phyloP scores from a whole-genome alignment of 2,113 vertebrate genomes.

The Hyperopisus bebe region DNA sequence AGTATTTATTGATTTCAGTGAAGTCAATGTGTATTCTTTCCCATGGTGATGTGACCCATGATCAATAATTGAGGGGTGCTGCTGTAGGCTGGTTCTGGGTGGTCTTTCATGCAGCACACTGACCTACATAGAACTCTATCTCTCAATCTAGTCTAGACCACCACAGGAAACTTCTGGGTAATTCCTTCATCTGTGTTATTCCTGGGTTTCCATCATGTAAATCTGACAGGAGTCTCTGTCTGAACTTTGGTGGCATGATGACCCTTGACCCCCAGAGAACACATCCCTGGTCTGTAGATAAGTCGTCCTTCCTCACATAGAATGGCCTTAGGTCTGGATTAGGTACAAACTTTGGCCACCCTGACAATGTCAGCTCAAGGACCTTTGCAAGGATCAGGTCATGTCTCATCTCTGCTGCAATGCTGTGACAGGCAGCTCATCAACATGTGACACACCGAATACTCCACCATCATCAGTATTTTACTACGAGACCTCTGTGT shows the following conservation, averaged over 20 bases:
- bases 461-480: neutral
- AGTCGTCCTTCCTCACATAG: neutral
- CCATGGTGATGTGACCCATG: neutral
- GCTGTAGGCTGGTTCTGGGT: neutral
- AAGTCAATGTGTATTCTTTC: neutral
- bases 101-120: neutral
- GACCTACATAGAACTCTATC: neutral
- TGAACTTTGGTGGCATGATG: neutral
- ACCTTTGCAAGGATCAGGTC: neutral
- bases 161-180: no score
- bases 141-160: neutral
- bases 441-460: neutral
- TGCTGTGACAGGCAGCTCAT: neutral
- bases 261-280: neutral
- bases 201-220: neutral
- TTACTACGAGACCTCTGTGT: neutral
- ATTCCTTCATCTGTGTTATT: neutral
- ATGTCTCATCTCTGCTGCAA: neutral
- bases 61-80: neutral
- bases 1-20: neutral
- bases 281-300: neutral
- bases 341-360: neutral
- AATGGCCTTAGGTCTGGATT: neutral
- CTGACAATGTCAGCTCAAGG: neutral
- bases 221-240: neutral